phyloP scores from a whole-genome alignment of 2,797 vertebrate species.

The Enteromius viviparus region DNA sequence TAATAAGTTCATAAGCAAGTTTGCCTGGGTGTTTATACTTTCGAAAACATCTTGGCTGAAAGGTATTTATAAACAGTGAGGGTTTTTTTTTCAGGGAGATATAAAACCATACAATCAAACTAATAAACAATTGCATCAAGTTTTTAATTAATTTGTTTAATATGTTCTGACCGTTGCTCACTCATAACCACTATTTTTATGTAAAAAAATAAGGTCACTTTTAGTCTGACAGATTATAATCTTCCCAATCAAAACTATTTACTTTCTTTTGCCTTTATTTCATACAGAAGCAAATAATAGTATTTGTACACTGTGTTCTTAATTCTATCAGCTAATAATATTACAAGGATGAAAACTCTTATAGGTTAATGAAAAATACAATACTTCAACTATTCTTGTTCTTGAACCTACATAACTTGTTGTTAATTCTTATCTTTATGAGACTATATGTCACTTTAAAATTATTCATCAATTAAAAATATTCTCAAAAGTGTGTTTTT shows the following conservation, averaged over 20 bases:
- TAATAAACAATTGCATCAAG: neutral
- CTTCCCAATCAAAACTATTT: neutral
- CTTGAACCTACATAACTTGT: too few relatives aligned
- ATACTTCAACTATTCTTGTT: neutral
- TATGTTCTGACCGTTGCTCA: neutral
- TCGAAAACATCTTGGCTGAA: neutral
- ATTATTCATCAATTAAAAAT: neutral
- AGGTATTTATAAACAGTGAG: neutral
- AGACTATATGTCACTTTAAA: too few relatives aligned
- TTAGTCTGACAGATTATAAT: neutral
- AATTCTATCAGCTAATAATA: neutral
- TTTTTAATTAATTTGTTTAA: neutral
- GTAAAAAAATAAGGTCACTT: neutral
- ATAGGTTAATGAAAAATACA: neutral
- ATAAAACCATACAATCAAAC: neutral
- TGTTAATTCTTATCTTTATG: neutral
- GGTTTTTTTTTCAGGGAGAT: neutral
- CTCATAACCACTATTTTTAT: neutral
- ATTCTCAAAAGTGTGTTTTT: neutral
- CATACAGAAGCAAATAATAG: neutral
- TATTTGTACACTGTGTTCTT: neutral
- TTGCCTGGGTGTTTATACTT: neutral
- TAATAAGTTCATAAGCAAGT: conserved; percentile 10
- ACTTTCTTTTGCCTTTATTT: neutral
- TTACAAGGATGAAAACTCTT: neutral